phyloP scores from a whole-genome alignment of 2,113 vertebrate genomes.

The Cyphomyrus plagiostoma region DNA sequence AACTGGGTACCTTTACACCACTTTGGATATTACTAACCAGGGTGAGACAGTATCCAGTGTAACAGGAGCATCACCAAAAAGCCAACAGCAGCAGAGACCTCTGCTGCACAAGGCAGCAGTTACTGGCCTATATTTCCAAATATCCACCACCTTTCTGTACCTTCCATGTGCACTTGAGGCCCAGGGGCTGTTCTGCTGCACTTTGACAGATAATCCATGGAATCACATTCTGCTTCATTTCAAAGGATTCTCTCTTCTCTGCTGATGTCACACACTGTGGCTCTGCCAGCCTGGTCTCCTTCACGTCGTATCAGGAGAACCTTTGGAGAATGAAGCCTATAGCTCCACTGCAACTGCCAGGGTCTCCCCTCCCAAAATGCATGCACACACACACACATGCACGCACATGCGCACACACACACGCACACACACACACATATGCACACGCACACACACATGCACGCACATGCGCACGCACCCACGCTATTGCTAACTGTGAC shows the following conservation, averaged over 20 bases:
- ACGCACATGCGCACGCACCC: background rate
- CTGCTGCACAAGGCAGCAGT: background rate
- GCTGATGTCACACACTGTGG: slow-evolving; percentile 27
- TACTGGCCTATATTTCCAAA: background rate
- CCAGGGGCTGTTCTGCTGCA: slow-evolving; percentile 17
- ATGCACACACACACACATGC: background rate
- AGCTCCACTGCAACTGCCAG: background rate
- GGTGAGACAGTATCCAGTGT: background rate
- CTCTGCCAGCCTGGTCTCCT: slow-evolving; percentile 3
- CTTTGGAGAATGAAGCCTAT: slow-evolving; percentile 3
- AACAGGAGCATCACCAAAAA: background rate
- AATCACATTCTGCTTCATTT: slow-evolving; percentile 20
- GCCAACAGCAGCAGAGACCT: background rate
- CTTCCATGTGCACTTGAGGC: background rate
- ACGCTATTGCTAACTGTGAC: background rate
- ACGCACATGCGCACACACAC: background rate
- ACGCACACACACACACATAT: background rate
- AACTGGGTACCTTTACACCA: background rate
- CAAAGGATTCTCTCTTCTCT: slow-evolving; percentile 25
- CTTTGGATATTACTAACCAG: background rate
- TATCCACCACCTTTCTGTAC: background rate
- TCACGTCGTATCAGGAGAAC: slow-evolving; percentile 9
- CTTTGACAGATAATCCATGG: slow-evolving; percentile 4
- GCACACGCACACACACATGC: background rate
- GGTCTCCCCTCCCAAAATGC: background rate